Conservation (phyloP, 2,113 vertebrate species). For the Phasianus colchicus region DNA sequence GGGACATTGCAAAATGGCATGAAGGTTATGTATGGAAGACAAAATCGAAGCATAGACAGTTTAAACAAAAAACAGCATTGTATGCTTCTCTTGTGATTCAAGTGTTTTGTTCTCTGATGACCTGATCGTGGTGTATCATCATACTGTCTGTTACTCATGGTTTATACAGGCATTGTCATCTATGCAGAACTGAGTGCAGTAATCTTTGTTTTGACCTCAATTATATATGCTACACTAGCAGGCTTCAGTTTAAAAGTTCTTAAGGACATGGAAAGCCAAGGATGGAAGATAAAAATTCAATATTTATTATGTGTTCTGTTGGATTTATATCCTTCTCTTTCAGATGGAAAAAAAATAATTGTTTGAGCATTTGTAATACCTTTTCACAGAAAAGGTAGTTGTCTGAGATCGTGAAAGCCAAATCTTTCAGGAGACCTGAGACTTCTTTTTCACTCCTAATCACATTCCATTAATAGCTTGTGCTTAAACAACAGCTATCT, state of each 20-base stretch:
- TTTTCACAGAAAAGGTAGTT: neutral
- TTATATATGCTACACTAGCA: neutral
- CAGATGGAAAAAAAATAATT: neutral
- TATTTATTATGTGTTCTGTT: neutral
- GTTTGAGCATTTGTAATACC: neutral
- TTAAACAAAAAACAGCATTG: fast-evolving
- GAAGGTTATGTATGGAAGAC: neutral
- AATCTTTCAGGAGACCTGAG: slow-evolving; percentile 35
- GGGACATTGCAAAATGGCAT: neutral
- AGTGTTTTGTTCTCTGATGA: neutral
- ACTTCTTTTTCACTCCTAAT: slow-evolving; percentile 8
- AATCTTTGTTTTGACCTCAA: neutral
- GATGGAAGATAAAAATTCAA: neutral
- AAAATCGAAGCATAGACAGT: fast-evolving
- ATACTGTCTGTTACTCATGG: neutral
- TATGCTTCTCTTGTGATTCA: neutral
- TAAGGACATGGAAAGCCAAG: neutral
- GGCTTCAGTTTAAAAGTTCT: neutral
- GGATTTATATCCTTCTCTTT: neutral
- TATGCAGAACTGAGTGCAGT: neutral
- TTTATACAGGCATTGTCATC: neutral
- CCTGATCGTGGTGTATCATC: neutral
- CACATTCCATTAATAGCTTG: neutral
- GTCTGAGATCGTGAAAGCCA: neutral
- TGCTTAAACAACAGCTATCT: neutral